A percentile compares a stretch with the other conserved stretches of the same genome.
Conservation (phyloP, 2,797 vertebrate species). For the Eupleurogrammus muticus region DNA sequence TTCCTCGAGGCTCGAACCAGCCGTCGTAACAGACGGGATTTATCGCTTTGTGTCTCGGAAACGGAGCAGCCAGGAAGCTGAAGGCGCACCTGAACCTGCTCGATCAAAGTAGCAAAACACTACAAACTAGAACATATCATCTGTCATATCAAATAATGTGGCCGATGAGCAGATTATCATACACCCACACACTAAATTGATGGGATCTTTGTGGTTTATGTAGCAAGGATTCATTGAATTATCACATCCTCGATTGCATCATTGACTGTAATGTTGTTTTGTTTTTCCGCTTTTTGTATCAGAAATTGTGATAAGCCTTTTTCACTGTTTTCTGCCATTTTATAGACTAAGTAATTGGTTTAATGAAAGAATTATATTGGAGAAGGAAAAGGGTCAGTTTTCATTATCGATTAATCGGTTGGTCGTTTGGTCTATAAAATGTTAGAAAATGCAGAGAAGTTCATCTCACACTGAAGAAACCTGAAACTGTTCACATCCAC, state of each 20-base stretch:
- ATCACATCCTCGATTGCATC: not conserved
- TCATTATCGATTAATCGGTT: not conserved
- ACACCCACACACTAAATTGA: constrained; percentile 6
- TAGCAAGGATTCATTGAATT: not conserved
- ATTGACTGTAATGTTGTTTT: not conserved
- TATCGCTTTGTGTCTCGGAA: constrained; percentile 34
- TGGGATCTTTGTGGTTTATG: constrained; percentile 10
- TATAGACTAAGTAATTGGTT: not conserved
- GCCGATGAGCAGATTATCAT: constrained; percentile 1
- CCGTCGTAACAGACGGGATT: constrained; percentile 42
- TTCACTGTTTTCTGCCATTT: not conserved
- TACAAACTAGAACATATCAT: not conserved
- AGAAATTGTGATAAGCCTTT: not conserved
- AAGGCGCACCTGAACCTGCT: constrained; percentile 30
- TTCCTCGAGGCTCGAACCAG: constrained; percentile 54
- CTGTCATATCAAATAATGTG: not conserved
- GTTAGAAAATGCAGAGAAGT: too few relatives aligned
- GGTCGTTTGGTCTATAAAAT: not conserved
- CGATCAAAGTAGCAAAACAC: constrained; percentile 13
- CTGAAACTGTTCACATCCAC: not conserved
- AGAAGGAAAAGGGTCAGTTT: not conserved
- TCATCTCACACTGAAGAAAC: not conserved
- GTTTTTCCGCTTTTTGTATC: constrained; percentile 2
- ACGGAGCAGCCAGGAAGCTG: not conserved
- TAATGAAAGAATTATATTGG: not conserved